Evolutionary conservation across 2,888 invertebrate genomes (phyloP).

Genomic region (Pemphredon lugubris): DNA sequence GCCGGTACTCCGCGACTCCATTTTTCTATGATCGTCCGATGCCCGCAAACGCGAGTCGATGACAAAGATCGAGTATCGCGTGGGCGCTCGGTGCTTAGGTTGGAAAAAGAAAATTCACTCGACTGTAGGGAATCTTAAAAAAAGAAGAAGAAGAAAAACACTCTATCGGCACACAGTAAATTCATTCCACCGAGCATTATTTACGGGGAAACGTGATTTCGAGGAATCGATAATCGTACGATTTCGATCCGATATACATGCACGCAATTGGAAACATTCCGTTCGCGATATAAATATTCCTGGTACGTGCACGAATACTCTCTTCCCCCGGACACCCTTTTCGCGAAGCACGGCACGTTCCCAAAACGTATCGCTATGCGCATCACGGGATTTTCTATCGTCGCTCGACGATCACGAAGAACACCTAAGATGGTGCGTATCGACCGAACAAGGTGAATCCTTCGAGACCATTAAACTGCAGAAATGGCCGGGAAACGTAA

Average conservation of each 20-base stretch:
- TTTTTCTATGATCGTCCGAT: no score
- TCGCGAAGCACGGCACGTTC: constrained; percentile 63
- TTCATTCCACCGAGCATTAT: no score
- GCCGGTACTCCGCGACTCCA: background rate
- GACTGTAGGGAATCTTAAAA: no score
- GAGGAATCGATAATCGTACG: no score
- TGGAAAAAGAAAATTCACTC: no score
- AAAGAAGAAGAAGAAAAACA: no score
- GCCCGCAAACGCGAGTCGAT: no score
- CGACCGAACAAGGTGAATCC: constrained; percentile 58
- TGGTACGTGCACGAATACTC: constrained; percentile 43
- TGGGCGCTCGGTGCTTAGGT: no score
- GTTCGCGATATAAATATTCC: constrained; percentile 65
- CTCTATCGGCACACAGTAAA: no score
- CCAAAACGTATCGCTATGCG: constrained; percentile 71
- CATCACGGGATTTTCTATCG: constrained; percentile 69
- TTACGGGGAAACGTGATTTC: no score
- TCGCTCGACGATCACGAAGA: constrained; percentile 58
- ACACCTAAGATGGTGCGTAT: constrained; percentile 51
- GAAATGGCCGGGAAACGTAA: background rate
- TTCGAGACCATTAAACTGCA: constrained; percentile 29
- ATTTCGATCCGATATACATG: constrained; percentile 8
- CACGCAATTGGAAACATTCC: constrained; percentile 34
- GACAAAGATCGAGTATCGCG: no score
- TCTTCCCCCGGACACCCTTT: constrained; percentile 15